Evolutionary conservation across 2,113 vertebrate genomes (phyloP), one percentile per base, ranked within the genome.

Genomic region (Sceloporus undulatus): DNA sequence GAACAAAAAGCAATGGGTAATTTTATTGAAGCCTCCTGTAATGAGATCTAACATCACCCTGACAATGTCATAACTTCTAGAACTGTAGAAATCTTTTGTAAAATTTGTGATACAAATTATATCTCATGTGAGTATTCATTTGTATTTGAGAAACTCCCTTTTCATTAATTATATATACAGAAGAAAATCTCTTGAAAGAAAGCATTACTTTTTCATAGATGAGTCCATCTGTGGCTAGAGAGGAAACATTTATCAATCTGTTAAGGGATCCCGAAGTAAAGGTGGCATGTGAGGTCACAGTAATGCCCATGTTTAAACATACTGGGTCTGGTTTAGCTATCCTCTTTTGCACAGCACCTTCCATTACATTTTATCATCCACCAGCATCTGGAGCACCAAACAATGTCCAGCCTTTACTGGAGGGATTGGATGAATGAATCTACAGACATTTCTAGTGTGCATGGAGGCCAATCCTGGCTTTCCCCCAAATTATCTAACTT

Each of bases 81-180:
- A 27, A 65, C 40, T 34, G 40, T 34, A 68, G 38, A 66, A 48
- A 86, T 52, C 27, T 34, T 86, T 79, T 54, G 23, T 54, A 54
- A 52, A 79, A 70, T 66, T 38, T 87, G 9, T 71, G 16, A 23
- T 82, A 83, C 18, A 88, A 29, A 81, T 62, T 77, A 21, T 78
- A 78, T 40, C 78, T 3, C 54, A 25, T 85, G 52, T 40, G 54
- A 10, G 16, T 70, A 74, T 62, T 14, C 23, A 19, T 65, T 76
- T n/a, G 40, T 76, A 59, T 73, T 62, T 59, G 77, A 59, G 25
- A 48, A 56, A 18, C n/a, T n/a, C 6, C 19, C 65, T 68, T 74
- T 73, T 11, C 10, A 23, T 11, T 62, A 19, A 14, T 79, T 38
- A 62, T 54, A 7, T 86, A 42, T 86, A 34, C 18, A 54, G 25